phyloP scores from a whole-genome alignment of 2,113 vertebrate genomes.

The Mesoclemmys tuberculata region DNA sequence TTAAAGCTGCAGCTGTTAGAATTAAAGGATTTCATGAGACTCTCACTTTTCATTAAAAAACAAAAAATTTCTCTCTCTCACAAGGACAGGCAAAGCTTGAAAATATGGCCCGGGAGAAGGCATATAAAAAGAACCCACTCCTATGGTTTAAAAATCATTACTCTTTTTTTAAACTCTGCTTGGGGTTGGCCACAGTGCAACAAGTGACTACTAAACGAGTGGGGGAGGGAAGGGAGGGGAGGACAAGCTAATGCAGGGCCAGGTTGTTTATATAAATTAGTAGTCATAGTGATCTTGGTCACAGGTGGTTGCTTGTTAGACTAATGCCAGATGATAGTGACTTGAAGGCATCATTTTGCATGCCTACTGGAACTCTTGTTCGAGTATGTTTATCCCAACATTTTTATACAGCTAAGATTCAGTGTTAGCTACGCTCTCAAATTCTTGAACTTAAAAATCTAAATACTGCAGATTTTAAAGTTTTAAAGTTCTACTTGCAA shows the following conservation, averaged over 20 bases:
- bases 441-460: not conserved
- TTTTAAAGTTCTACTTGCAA: not conserved
- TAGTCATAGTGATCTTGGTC: not conserved
- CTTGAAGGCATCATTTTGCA: not conserved
- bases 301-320: constrained; percentile 24
- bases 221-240: not conserved
- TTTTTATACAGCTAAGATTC: constrained; percentile 8
- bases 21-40: not conserved
- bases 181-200: constrained; percentile 16
- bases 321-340: not conserved
- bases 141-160: constrained; percentile 53
- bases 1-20: not conserved
- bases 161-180: constrained; percentile 12
- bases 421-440: not conserved
- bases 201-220: constrained; percentile 55
- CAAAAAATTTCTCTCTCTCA: not conserved
- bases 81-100: constrained; percentile 6
- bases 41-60: not conserved
- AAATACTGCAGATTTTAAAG: not conserved
- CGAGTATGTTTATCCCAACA: not conserved
- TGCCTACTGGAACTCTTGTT: not conserved
- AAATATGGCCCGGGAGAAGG: constrained; percentile 59
- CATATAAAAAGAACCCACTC: constrained; percentile 42
- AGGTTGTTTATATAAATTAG: constrained; percentile 38
- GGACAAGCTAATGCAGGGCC: constrained; percentile 50